A percentile compares a stretch with the other conserved stretches of the same genome.
These are phyloP conservation scores for Tragulus kanchil DNA, from an alignment of 2,113 vertebrate species.

Conservation along the genomic window DNA sequence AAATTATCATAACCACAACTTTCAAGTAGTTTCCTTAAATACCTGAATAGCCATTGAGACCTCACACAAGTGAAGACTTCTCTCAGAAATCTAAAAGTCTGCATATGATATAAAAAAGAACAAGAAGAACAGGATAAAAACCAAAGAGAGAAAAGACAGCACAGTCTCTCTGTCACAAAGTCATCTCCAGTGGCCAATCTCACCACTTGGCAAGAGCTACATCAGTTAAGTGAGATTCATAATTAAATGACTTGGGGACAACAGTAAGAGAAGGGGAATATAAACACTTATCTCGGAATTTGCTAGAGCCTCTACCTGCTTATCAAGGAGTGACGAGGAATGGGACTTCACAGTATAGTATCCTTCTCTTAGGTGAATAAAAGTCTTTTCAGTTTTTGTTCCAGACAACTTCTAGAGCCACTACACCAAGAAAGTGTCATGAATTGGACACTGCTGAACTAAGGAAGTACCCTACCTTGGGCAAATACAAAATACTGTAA, in stretches of 20 bases:
- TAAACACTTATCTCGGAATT: constrained; percentile 1
- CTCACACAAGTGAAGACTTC: neutral
- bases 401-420: constrained; percentile 54
- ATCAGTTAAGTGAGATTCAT: constrained; percentile 32
- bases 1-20: constrained; percentile 27
- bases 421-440: constrained; percentile 15
- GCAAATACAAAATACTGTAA: constrained; percentile 30
- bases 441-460: neutral
- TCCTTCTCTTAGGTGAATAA: neutral
- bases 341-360: neutral
- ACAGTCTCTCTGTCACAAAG: neutral
- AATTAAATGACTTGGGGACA: constrained; percentile 17
- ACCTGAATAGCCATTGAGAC: neutral
- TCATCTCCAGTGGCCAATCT: constrained; percentile 2
- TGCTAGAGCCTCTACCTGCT: constrained; percentile 22
- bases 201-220: constrained; percentile 17
- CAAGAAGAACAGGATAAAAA: neutral
- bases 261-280: neutral
- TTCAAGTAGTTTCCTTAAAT: constrained; percentile 39
- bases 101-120: neutral
- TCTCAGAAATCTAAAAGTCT: neutral
- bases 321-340: neutral
- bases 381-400: constrained; percentile 6
- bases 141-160: constrained; percentile 11
- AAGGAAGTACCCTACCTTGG: neutral